Conservation (phyloP, 2,113 vertebrate genomes). For the Atlantisia rogersi region DNA sequence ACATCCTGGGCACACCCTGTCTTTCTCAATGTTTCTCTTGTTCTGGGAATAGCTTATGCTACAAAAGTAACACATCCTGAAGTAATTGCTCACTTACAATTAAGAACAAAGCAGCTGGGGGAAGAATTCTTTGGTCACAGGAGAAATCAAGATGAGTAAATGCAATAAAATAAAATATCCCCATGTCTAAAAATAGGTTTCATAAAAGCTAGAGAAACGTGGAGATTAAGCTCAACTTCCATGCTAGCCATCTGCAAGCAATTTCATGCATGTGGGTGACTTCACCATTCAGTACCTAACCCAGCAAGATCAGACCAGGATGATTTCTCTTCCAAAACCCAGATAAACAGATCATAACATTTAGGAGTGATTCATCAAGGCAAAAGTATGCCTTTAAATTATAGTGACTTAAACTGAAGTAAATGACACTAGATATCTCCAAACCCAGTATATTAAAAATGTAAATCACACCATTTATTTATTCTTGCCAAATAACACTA, state of each 20-base stretch:
- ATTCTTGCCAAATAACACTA: background rate
- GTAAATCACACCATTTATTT: background rate
- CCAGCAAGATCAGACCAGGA: constrained; percentile 9
- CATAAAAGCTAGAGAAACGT: constrained; percentile 22
- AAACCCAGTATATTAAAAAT: background rate
- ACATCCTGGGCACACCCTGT: background rate
- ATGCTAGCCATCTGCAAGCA: constrained; percentile 40
- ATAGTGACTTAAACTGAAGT: background rate
- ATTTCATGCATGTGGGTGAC: constrained; percentile 28
- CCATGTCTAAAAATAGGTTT: constrained; percentile 17
- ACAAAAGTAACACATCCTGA: constrained; percentile 46
- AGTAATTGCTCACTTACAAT: constrained; percentile 61
- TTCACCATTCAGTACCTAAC: constrained; percentile 6
- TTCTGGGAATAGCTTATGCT: constrained; percentile 1
- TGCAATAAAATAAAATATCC: constrained; percentile 52
- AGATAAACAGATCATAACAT: constrained; percentile 52
- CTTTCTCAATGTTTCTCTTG: constrained; percentile 2
- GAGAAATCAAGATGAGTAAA: constrained; percentile 62
- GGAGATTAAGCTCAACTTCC: constrained; percentile 1
- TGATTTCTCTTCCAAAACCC: background rate
- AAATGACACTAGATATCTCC: background rate
- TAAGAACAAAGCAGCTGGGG: constrained; percentile 41
- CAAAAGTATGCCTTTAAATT: background rate
- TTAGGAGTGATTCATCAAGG: constrained; percentile 30
- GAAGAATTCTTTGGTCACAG: constrained; percentile 33